phyloP scores from a whole-genome alignment of 2,797 vertebrate genomes.

The Chrysocyon brachyurus region DNA sequence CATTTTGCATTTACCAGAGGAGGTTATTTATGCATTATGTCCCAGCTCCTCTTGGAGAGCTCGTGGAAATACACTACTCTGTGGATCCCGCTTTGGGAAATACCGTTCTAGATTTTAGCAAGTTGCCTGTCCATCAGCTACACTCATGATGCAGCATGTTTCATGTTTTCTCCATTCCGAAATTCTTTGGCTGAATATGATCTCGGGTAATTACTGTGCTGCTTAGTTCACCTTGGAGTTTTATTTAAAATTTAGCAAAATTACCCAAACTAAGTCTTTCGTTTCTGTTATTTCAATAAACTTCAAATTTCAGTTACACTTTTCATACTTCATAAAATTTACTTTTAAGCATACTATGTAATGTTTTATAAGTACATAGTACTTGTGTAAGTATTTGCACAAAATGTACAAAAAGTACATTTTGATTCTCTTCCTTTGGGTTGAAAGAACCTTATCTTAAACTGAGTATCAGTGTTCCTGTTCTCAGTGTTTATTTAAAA shows the following conservation, averaged over 20 bases:
- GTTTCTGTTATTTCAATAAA: conserved; percentile 55
- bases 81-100: background rate
- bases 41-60: background rate
- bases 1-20: background rate
- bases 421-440: conserved; percentile 51
- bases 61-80: background rate
- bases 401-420: background rate
- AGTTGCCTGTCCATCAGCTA: background rate
- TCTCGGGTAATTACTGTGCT: background rate
- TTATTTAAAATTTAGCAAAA: conserved; percentile 59
- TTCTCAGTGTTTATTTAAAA: conserved; percentile 48
- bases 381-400: too few relatives aligned
- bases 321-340: conserved; percentile 51
- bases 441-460: conserved; percentile 28
- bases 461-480: background rate
- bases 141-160: background rate
- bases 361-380: background rate
- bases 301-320: background rate
- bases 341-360: background rate
- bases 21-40: background rate
- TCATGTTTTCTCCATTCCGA: background rate
- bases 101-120: background rate
- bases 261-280: background rate
- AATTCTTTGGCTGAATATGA: conserved; percentile 15
- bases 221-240: background rate